phyloP scores from a whole-genome alignment of 2,797 vertebrate species.

The Parotocinclus haroldoi region DNA sequence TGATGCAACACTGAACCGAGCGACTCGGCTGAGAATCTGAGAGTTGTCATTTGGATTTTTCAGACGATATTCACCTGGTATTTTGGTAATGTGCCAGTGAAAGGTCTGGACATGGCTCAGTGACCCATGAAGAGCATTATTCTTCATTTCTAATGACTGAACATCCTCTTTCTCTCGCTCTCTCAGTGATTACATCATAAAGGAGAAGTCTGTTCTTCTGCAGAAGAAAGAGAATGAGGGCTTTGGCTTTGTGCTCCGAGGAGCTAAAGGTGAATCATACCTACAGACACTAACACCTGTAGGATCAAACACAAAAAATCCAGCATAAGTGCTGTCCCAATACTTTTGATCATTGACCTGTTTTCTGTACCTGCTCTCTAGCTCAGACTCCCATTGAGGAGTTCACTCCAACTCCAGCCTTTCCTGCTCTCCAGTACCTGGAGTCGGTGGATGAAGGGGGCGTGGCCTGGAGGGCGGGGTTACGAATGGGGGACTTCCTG shows the following conservation, averaged over 20 bases:
- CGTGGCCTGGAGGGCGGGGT: constrained; percentile 87
- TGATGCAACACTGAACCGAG: no score
- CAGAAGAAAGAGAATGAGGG: constrained; percentile 97
- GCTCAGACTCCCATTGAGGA: constrained; percentile 96
- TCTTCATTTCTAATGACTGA: background rate
- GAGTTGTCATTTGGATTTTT: no score
- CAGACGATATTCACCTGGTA: no score
- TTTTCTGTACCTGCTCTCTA: constrained; percentile 54
- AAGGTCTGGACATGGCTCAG: no score
- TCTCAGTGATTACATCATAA: constrained; percentile 92
- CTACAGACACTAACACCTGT: background rate
- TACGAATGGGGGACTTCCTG: constrained; percentile 94
- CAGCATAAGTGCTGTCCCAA: no score
- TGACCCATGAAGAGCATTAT: no score
- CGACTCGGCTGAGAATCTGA: no score
- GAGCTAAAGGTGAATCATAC: constrained; percentile 85
- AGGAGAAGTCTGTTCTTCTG: constrained; percentile 92
- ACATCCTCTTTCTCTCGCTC: background rate
- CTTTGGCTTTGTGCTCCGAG: constrained; percentile 91
- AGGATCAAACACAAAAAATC: background rate
- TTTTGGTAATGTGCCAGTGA: no score
- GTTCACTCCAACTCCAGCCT: constrained; percentile 92
- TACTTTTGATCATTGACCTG: no score
- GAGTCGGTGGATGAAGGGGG: constrained; percentile 94
- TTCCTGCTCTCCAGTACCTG: constrained; percentile 90